Evolutionary conservation across 2,113 vertebrate genomes (phyloP).

Genomic region (Hippocampus zosterae): DNA sequence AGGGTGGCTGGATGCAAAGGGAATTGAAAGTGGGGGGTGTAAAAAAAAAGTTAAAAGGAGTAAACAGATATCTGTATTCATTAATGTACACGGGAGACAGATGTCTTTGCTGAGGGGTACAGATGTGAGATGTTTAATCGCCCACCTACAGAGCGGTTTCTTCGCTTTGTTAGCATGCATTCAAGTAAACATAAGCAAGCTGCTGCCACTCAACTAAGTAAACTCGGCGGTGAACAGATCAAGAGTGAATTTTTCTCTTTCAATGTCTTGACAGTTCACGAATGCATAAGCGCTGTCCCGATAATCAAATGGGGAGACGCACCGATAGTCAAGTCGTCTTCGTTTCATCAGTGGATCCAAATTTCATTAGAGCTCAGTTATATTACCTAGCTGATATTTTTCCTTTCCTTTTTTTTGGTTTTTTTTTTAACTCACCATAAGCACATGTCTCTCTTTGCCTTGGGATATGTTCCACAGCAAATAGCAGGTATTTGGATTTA

Average conservation of each 20-base stretch:
- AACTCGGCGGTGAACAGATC: constrained; percentile 50
- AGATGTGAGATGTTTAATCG: constrained; percentile 16
- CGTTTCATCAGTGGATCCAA: constrained; percentile 23
- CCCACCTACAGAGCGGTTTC: constrained; percentile 1
- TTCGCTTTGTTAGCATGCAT: constrained; percentile 44
- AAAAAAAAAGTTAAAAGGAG: constrained; percentile 2
- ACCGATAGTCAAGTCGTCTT: background rate
- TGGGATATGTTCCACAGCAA: constrained; percentile 30
- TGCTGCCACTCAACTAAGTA: constrained; percentile 33
- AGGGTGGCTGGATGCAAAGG: background rate
- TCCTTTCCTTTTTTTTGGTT: constrained; percentile 11
- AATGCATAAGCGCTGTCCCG: constrained; percentile 48
- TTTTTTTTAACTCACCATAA: constrained; percentile 36
- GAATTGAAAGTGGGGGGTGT: background rate
- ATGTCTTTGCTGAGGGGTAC: constrained; percentile 14
- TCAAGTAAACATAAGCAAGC: constrained; percentile 39
- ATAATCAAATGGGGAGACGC: background rate
- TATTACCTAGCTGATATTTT: constrained; percentile 20
- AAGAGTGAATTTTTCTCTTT: constrained; percentile 25
- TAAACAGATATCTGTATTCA: background rate
- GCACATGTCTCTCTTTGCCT: constrained; percentile 37
- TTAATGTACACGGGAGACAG: constrained; percentile 21
- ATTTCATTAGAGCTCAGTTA: constrained; percentile 20
- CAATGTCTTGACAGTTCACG: constrained; percentile 40
- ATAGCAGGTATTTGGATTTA: constrained; percentile 39